Base-by-base conservation (phyloP, 2,797 vertebrate species). In the Phoebastria nigripes region DNA sequence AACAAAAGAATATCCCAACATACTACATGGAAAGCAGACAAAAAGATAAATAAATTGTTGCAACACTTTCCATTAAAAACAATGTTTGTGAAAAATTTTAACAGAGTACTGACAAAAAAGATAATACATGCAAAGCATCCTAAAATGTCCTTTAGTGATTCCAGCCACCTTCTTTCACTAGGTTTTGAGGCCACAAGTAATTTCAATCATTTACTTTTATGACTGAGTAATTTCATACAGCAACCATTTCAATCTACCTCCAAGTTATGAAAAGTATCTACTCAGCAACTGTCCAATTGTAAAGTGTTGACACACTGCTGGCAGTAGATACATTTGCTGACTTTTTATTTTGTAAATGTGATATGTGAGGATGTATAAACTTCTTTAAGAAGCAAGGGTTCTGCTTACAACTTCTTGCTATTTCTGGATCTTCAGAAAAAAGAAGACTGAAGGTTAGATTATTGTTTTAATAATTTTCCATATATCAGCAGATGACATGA, bases 261-360 rank as follows among this genome's bases (percentile, higher is more conserved):
- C n/a, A 54, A 87, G 78, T 92, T 95, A 81, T 14, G n/a, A 91
- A 85, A 93, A 90, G 22, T 55, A 89, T 77, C 58, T 90, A 52
- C 52, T 92, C 89, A 86, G 72, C 90, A 93, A 78, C 51, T 88
- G 35, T n/a, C 82, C 76, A 84, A 3, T 73, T 89, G 41, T 87
- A 26, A 86, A 70, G 9, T 52, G 74, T 84, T 81, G 89, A 59
- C 56, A 77, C 61, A 47, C 44, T 89, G 69, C 44, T 71, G 66
- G 65, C 61, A 86, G 25, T 56, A 77, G 25, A n/a, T 62, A 54
- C 18, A 77, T 73, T 73, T 97, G 74, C 78, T 91, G 89, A 90
- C 44, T 73, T 91, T 85, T 93, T 66, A 73, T 91, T 95, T 94
- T 87, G 26, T 61, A 66, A 90, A 92, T 82, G 39, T 77, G 58